phyloP scores from a whole-genome alignment of 2,797 vertebrate species.

The Anisognathus igniventris region DNA sequence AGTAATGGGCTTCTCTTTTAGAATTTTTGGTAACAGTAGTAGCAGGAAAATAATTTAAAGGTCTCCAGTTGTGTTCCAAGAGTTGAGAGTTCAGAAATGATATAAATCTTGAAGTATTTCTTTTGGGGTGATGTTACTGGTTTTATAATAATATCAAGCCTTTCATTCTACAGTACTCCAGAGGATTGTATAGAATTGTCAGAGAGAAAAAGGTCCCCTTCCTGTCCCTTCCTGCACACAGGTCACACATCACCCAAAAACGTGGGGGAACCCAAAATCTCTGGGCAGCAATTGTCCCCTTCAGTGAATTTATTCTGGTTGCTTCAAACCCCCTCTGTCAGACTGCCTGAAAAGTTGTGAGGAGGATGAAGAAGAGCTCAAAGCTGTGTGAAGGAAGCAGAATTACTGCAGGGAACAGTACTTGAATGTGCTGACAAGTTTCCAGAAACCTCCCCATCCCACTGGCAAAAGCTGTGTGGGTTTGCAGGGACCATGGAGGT shows the following conservation, averaged over 20 bases:
- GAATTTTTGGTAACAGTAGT: background rate
- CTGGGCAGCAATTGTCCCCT: background rate
- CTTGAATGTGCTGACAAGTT: background rate
- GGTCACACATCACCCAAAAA: accelerated
- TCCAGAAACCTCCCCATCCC: background rate
- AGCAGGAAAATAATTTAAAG: background rate
- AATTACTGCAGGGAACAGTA: background rate
- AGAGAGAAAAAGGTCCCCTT: background rate
- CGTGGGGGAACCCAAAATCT: background rate
- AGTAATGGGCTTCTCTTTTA: background rate
- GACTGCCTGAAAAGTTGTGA: background rate
- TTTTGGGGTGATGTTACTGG: background rate
- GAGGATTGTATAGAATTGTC: background rate
- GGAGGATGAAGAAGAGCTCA: background rate
- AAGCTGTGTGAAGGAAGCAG: background rate
- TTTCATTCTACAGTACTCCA: background rate
- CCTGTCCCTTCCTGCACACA: background rate
- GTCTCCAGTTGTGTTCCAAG: background rate
- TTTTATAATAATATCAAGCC: background rate
- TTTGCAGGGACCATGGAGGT: background rate
- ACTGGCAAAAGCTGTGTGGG: background rate
- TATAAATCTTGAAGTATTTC: background rate
- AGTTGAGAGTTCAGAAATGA: background rate
- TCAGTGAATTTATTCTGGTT: background rate
- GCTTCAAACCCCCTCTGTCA: background rate